Base-by-base conservation (phyloP, 2,888 invertebrate species). In the Athetis lepigone region DNA sequence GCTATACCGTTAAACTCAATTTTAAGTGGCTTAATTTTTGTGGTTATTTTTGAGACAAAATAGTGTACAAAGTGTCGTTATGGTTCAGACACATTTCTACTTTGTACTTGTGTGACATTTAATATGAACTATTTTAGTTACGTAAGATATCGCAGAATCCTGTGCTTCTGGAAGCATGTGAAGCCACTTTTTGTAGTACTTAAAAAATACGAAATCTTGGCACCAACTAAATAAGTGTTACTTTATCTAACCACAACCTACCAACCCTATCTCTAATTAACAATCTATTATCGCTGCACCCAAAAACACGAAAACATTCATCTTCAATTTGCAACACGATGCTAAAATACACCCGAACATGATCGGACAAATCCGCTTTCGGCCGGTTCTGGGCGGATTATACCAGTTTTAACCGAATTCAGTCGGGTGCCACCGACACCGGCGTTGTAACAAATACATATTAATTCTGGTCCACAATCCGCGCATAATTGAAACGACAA, bases 281-380 rank as follows among this genome's bases (percentile, higher is more conserved):
- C n/a, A 37, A 1, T 2, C n/a, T 16, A 37, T 13, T 5, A 47
- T 36, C 27, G 4, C 9, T n/a, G 25, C 27, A 27, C 11, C 18
- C 19, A 52, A 36, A 70, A 49, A 37, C 21, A 33, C 45, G 39
- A 57, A 37, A 71, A 50, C 23, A 59, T 59, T 57, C 66, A 66
- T 58, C 59, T 58, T 65, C 71, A 75, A 75, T 79, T 75, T 61
- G 49, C 45, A 55, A 37, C 65, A 65, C 68, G 40, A 69, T 73
- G 66, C 76, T 69, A 76, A 77, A 82, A 75, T 77, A 61, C 74
- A 74, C 45, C 65, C 75, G 62, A 76, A 79, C 77, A 79, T 76
- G 77, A 83, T 80, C 68, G 75, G 78, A 80, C 83, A 85, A 87
- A 86, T 85, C 86, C 84, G 81, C 77, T 83, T 85, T 82, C 63